Evolutionary conservation across 2,888 invertebrate genomes (phyloP).

Genomic region (Nomada ferruginata): DNA sequence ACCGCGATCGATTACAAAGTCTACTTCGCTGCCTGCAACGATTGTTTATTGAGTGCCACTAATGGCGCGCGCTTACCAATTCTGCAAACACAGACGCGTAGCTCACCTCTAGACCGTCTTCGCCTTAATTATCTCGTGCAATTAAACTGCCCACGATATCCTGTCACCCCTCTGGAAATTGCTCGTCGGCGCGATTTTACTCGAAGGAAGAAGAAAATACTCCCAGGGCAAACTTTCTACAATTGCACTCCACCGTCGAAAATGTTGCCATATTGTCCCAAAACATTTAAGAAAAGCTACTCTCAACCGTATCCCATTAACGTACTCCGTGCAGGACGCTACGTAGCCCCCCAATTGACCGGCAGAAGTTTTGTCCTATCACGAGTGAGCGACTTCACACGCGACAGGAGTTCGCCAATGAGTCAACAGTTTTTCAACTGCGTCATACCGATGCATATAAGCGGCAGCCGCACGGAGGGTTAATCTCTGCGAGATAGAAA

Average conservation of each 20-base stretch:
- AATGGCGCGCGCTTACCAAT: not conserved
- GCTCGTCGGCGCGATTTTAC: not conserved
- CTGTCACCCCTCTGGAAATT: not conserved
- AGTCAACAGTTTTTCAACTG: too few species aligned
- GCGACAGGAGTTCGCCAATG: too few species aligned
- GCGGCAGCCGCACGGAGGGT: too few species aligned
- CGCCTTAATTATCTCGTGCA: conserved; percentile 15
- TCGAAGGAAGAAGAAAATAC: not conserved
- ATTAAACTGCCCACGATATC: conserved; percentile 11
- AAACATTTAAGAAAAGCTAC: not conserved
- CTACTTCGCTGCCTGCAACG: not conserved
- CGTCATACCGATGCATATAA: too few species aligned
- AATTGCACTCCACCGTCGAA: not conserved
- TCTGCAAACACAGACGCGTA: not conserved
- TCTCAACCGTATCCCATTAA: too few species aligned
- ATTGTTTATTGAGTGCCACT: not conserved
- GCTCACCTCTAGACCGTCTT: conserved; percentile 1
- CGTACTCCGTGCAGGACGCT: too few species aligned
- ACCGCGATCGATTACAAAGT: not conserved
- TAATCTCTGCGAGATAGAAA: too few species aligned
- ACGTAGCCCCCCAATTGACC: too few species aligned
- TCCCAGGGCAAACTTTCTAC: not conserved
- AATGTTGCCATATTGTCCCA: not conserved
- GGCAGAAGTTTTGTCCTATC: too few species aligned
- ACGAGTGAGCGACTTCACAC: too few species aligned